These are phyloP conservation scores for Archaeoteleia sp. DNA, from an alignment of 2,888 invertebrate species.

Conservation along the genomic window DNA sequence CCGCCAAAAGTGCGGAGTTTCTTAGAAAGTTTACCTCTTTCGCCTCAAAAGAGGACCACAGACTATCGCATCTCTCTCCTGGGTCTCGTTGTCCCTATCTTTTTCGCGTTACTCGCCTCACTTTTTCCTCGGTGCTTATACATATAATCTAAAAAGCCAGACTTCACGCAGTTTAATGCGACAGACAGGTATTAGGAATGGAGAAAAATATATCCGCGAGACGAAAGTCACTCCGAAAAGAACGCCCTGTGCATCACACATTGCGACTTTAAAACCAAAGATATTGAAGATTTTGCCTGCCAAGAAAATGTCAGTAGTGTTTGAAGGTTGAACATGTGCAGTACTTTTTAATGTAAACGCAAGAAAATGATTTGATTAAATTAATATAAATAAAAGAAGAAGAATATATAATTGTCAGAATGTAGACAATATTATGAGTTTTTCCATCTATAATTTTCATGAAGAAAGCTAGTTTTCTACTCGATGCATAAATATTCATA, in stretches of 20 bases:
- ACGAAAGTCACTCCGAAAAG: conserved; percentile 21
- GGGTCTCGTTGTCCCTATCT: conserved; percentile 40
- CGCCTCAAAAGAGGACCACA: conserved; percentile 10
- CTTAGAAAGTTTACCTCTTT: conserved; percentile 58
- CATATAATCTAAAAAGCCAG: conserved; percentile 29
- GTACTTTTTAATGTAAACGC: too few relatives aligned
- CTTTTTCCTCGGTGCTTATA: conserved; percentile 26
- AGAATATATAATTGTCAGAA: too few relatives aligned
- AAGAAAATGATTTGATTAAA: too few relatives aligned
- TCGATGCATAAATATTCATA: too few relatives aligned
- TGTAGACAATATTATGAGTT: too few relatives aligned
- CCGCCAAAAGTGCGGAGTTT: conserved; percentile 60
- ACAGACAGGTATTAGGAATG: conserved; percentile 15
- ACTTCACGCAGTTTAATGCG: conserved; percentile 22
- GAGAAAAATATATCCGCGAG: conserved; percentile 22
- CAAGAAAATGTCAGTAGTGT: conserved; percentile 8
- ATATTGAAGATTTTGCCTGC: conserved; percentile 18
- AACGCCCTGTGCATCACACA: conserved; percentile 24
- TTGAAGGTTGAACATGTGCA: too few relatives aligned
- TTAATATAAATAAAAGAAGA: too few relatives aligned
- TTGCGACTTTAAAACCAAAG: conserved; percentile 15
- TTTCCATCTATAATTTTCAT: too few relatives aligned
- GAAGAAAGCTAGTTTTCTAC: too few relatives aligned
- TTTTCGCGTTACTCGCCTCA: conserved; percentile 27
- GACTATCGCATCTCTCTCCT: conserved; percentile 33